A percentile compares a stretch with the other conserved stretches of the same genome.
Evolutionary conservation across 2,113 vertebrate species (phyloP).

Genomic region (Nothocercus nigrocapillus): DNA sequence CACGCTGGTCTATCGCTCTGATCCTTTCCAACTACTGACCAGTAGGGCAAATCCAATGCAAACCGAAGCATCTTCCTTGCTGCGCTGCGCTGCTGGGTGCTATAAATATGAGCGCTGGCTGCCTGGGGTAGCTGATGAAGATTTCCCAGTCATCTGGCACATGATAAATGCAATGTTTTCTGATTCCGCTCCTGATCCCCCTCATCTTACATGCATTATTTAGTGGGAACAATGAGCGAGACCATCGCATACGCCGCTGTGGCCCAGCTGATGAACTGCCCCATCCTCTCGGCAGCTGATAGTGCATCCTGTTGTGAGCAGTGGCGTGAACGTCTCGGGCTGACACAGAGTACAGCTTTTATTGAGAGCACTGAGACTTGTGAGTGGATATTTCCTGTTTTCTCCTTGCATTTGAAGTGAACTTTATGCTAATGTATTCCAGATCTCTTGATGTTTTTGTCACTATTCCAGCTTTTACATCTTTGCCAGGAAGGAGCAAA

Average conservation of each 20-base stretch:
- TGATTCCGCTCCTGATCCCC: neutral
- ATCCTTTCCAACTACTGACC: neutral
- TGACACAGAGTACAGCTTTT: conserved; percentile 83
- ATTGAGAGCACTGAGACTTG: conserved; percentile 76
- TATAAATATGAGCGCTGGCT: neutral
- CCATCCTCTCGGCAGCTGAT: neutral
- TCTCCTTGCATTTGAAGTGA: conserved; percentile 20
- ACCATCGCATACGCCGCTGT: neutral
- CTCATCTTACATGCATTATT: neutral
- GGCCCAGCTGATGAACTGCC: neutral
- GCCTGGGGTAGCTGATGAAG: neutral
- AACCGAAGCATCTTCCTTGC: neutral
- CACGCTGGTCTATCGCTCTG: neutral
- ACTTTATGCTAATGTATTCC: conserved; percentile 19
- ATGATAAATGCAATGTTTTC: neutral
- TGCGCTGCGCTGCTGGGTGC: neutral
- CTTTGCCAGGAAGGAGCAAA: conserved; percentile 5
- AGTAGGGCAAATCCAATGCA: neutral
- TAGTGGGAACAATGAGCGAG: conserved; percentile 28
- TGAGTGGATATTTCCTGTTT: conserved; percentile 73
- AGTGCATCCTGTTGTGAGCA: neutral
- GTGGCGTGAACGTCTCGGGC: conserved; percentile 76
- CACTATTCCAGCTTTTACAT: neutral
- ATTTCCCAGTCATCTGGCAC: neutral
- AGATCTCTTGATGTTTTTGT: neutral